Percentiles rank a stretch among this genome's conserved stretches.
Evolutionary conservation across 2,797 vertebrate species (phyloP).

Genomic region (Rhinichthys osculus): DNA sequence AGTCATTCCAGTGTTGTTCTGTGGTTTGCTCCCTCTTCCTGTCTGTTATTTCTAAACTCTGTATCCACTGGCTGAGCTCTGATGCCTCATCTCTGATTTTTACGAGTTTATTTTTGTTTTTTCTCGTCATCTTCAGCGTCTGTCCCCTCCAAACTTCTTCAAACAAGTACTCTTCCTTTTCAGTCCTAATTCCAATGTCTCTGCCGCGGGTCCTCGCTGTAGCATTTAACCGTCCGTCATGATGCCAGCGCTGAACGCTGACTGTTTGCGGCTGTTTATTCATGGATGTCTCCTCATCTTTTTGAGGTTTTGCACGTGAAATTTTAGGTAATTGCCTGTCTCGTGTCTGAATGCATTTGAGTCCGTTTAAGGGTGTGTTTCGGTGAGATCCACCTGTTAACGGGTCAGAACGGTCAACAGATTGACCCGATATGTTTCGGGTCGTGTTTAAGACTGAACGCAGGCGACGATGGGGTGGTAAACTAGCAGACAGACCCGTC

Average conservation of each 20-base stretch:
- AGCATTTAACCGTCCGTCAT: conserved; percentile 33
- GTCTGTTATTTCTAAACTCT: conserved; percentile 63
- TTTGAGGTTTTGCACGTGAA: background rate
- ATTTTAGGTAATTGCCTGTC: background rate
- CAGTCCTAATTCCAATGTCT: conserved; percentile 3
- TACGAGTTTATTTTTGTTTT: conserved; percentile 18
- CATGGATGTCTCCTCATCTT: conserved; percentile 6
- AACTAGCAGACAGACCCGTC: conserved; percentile 51
- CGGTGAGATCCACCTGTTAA: background rate
- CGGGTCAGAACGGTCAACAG: background rate
- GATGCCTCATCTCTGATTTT: background rate
- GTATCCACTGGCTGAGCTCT: conserved; percentile 63
- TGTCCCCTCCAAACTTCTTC: background rate
- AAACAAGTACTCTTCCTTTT: conserved; percentile 5
- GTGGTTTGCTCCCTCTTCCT: conserved; percentile 16
- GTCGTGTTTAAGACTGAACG: conserved; percentile 64
- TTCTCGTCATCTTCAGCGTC: conserved; percentile 7
- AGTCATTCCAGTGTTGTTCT: background rate
- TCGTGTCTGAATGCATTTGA: background rate
- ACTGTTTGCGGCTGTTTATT: conserved; percentile 40
- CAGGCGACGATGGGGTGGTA: conserved; percentile 68
- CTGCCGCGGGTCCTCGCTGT: conserved; percentile 19
- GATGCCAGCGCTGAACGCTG: conserved; percentile 10
- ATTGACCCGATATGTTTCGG: conserved; percentile 50
- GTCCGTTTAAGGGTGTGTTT: background rate